Evolutionary conservation across 2,888 invertebrate genomes (phyloP).

Genomic region (Aleiodes testaceus): DNA sequence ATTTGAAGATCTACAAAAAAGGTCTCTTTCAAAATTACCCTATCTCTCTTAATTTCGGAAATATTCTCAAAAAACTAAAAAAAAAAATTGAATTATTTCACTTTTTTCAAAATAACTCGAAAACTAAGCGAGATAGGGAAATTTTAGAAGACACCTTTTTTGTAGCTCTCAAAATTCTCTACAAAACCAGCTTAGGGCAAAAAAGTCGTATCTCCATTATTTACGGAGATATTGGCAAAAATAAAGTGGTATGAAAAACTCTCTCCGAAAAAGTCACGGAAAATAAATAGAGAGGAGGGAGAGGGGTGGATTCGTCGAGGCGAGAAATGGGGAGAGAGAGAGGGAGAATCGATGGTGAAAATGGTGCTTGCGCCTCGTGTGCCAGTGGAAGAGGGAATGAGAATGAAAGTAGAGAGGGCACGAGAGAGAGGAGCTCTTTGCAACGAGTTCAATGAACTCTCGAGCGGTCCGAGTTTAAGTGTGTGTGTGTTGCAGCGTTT

Average conservation of each 20-base stretch:
- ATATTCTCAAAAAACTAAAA: no score
- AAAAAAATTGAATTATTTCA: no score
- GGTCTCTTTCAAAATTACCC: no score
- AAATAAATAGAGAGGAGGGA: constrained; percentile 37
- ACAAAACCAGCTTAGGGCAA: no score
- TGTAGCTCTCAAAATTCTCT: no score
- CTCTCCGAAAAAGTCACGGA: constrained; percentile 30
- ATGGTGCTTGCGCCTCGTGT: constrained; percentile 39
- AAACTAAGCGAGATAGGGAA: no score
- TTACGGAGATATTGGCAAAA: no score
- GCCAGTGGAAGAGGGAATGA: constrained; percentile 37
- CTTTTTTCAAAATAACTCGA: no score
- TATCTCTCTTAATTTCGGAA: no score
- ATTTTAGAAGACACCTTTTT: no score
- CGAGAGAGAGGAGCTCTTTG: constrained; percentile 43
- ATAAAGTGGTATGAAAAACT: neutral
- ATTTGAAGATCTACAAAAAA: no score
- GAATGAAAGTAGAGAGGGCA: constrained; percentile 40
- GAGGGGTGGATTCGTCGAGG: constrained; percentile 36
- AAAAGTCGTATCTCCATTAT: no score
- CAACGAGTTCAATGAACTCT: constrained; percentile 63
- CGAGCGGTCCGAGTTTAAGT: constrained; percentile 53
- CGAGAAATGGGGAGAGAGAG: constrained; percentile 39
- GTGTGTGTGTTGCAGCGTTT: constrained; percentile 48
- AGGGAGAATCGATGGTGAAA: constrained; percentile 53